Conservation (phyloP, 1,140 invertebrate genomes). For the Bursaphelenchus mucronatus region DNA sequence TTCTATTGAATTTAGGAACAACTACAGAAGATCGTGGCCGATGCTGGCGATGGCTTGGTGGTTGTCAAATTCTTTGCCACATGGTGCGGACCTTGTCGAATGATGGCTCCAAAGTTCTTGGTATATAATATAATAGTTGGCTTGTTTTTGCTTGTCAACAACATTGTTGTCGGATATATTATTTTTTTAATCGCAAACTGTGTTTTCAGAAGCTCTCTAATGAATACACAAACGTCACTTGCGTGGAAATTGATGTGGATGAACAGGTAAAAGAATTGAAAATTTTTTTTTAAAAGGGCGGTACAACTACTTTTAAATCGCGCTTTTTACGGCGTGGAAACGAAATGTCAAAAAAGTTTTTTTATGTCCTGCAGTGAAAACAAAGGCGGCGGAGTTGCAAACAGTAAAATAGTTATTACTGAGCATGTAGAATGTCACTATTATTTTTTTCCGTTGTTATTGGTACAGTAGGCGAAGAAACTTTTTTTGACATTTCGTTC, state of each 20-base stretch:
- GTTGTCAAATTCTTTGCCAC: slow-evolving; percentile 73
- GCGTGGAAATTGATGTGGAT: slow-evolving; percentile 53
- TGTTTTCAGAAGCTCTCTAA: slow-evolving; percentile 46
- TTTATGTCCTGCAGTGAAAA: too few species aligned
- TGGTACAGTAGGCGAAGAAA: too few species aligned
- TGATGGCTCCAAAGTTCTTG: slow-evolving; percentile 74
- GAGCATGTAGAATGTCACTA: too few species aligned
- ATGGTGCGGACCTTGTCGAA: slow-evolving; percentile 82
- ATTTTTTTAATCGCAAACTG: slow-evolving; percentile 2
- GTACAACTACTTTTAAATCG: too few species aligned
- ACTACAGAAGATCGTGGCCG: slow-evolving; percentile 64
- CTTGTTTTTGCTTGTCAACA: neutral
- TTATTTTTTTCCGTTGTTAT: too few species aligned
- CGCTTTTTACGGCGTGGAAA: too few species aligned
- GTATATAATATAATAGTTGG: slow-evolving; percentile 57
- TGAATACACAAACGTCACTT: slow-evolving; percentile 43
- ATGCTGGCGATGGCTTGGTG: slow-evolving; percentile 76
- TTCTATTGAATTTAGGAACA: slow-evolving; percentile 60
- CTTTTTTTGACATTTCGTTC: too few species aligned
- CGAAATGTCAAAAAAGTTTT: too few species aligned
- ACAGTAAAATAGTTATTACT: too few species aligned
- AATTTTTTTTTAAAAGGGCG: too few species aligned
- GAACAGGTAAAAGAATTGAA: slow-evolving; percentile 44
- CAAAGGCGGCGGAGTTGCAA: too few species aligned
- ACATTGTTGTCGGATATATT: neutral